Conservation (phyloP, 2,888 invertebrate genomes). For the Ophioninae sp. region DNA sequence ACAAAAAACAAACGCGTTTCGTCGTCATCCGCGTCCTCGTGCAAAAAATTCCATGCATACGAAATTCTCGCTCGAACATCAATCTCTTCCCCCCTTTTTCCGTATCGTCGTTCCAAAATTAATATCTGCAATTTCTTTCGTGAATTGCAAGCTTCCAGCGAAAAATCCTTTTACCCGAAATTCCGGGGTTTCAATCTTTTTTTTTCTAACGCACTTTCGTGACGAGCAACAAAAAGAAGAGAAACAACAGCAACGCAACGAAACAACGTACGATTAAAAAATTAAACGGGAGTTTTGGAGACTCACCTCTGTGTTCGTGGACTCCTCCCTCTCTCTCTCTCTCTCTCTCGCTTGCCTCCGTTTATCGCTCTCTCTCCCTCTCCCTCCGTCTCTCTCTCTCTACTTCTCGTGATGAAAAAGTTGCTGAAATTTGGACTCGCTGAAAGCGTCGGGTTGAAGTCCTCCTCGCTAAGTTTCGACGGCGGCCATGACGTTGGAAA, state of each 20-base stretch:
- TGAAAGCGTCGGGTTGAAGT: slow-evolving; percentile 28
- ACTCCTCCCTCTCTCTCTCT: neutral
- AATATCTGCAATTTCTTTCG: neutral
- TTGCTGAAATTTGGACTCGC: slow-evolving; percentile 33
- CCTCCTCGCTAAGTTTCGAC: slow-evolving; percentile 61
- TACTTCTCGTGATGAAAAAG: slow-evolving; percentile 15
- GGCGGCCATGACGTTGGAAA: slow-evolving; percentile 78
- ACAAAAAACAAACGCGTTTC: neutral
- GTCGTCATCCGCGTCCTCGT: neutral
- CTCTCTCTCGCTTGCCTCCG: too few species aligned
- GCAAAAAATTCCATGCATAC: slow-evolving; percentile 15
- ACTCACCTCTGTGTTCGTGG: slow-evolving; percentile 51
- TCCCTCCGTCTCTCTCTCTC: too few species aligned
- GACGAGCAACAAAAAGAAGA: neutral
- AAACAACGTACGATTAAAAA: neutral
- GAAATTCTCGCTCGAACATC: neutral
- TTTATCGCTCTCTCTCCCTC: too few species aligned
- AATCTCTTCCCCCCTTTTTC: neutral
- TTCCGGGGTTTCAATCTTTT: neutral
- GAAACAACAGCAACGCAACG: neutral
- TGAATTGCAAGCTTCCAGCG: neutral
- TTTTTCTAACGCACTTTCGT: neutral
- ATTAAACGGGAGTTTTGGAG: slow-evolving; percentile 25
- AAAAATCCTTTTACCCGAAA: neutral
- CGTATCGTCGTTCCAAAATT: neutral